Percentiles rank a stretch among this genome's conserved stretches.
These are phyloP conservation scores for Lochmaea crataegi DNA, from an alignment of 2,888 invertebrate species.

Conservation along the genomic window DNA sequence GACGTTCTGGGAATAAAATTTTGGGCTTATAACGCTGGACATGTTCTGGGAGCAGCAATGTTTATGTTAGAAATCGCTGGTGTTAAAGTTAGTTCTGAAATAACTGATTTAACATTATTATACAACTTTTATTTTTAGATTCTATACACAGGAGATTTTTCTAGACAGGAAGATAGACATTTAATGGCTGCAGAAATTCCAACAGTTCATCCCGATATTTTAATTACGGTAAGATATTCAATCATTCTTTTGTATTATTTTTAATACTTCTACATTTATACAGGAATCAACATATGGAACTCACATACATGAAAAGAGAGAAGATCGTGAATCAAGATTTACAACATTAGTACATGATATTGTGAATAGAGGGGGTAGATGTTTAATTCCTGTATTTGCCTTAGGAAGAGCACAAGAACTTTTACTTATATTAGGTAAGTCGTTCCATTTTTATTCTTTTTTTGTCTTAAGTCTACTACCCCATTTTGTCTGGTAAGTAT, in stretches of 20 bases:
- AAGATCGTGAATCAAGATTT: constrained; percentile 95
- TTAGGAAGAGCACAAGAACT: constrained; percentile 97
- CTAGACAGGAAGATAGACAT: constrained; percentile 98
- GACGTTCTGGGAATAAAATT: constrained; percentile 97
- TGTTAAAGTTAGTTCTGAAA: constrained; percentile 69
- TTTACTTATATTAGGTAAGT: constrained; percentile 75
- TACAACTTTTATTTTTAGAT: constrained; percentile 66
- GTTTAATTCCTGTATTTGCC: constrained; percentile 98
- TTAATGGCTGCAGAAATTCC: constrained; percentile 99
- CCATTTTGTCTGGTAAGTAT: background rate
- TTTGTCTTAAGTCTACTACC: background rate
- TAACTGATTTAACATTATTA: background rate
- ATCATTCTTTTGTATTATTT: background rate
- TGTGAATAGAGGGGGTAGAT: constrained; percentile 95
- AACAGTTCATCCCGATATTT: constrained; percentile 93
- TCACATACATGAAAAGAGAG: constrained; percentile 98
- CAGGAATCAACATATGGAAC: constrained; percentile 99
- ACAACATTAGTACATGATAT: constrained; percentile 95
- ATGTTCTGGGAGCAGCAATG: constrained; percentile 99
- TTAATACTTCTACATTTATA: constrained; percentile 2
- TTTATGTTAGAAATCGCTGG: constrained; percentile 99
- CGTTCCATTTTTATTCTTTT: background rate
- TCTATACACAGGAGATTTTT: constrained; percentile 98
- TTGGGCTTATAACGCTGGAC: constrained; percentile 99
- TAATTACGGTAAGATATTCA: constrained; percentile 76